phyloP scores from a whole-genome alignment of 2,888 invertebrate species.

The Euzetes globulus region DNA sequence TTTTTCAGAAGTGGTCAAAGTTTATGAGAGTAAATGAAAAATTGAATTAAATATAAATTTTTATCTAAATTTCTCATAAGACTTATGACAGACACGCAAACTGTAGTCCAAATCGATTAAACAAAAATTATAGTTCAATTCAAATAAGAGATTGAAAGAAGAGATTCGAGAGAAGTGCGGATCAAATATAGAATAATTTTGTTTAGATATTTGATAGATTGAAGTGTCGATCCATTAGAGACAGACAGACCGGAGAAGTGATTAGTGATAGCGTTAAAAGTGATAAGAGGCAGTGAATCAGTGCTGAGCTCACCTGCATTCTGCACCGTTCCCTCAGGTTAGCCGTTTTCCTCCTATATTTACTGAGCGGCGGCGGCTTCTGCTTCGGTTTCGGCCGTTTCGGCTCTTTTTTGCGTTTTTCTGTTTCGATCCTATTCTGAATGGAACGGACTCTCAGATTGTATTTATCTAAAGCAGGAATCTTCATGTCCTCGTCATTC shows the following conservation, averaged over 20 bases:
- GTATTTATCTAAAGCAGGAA: constrained; percentile 50
- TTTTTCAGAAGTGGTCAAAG: neutral
- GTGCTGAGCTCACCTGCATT: constrained; percentile 55
- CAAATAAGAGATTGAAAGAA: neutral
- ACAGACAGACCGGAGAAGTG: neutral
- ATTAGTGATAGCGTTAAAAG: constrained; percentile 2
- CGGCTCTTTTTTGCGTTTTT: constrained; percentile 45
- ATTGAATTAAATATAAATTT: neutral
- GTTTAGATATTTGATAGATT: neutral
- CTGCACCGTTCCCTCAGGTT: constrained; percentile 77
- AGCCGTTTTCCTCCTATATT: constrained; percentile 79
- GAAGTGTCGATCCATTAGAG: constrained; percentile 5
- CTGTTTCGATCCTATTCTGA: constrained; percentile 48
- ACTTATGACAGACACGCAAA: constrained; percentile 2
- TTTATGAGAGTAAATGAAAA: neutral
- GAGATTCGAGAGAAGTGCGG: neutral
- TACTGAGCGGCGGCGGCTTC: constrained; percentile 62
- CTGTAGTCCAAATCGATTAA: constrained; percentile 24
- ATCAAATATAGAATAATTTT: neutral
- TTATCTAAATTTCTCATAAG: neutral
- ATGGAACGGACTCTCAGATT: constrained; percentile 61
- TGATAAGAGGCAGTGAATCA: neutral
- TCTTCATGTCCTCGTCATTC: neutral
- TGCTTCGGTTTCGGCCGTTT: constrained; percentile 44
- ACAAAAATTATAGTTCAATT: neutral